A percentile compares a stretch with the other conserved stretches of the same genome.
Evolutionary conservation across 2,797 vertebrate species (phyloP).

Genomic region (Coregonus sp.): DNA sequence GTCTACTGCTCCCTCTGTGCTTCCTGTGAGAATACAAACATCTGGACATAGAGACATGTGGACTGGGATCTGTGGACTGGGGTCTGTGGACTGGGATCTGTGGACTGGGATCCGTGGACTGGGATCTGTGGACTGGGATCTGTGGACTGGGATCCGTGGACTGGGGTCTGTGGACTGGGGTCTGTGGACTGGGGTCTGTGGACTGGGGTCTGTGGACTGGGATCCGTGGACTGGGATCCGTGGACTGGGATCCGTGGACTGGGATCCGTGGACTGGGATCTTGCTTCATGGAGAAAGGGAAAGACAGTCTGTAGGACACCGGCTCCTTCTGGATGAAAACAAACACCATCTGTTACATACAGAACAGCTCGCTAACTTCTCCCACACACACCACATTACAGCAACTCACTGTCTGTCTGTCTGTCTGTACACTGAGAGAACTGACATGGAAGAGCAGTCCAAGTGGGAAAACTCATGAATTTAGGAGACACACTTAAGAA

Average conservation of each 20-base stretch:
- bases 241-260: too few relatives aligned
- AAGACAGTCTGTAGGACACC: conserved; percentile 27
- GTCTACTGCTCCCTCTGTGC: conserved; percentile 19
- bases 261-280: too few relatives aligned
- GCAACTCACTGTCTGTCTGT: conserved; percentile 35
- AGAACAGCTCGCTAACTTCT: not conserved
- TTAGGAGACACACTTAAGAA: conserved; percentile 17
- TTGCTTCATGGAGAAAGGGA: conserved; percentile 21
- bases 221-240: too few relatives aligned
- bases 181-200: too few relatives aligned
- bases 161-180: too few relatives aligned
- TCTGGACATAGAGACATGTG: conserved; percentile 4
- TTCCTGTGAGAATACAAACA: conserved; percentile 24
- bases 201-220: too few relatives aligned
- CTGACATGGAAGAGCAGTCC: conserved; percentile 42
- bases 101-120: too few relatives aligned
- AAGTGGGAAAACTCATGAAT: conserved; percentile 58
- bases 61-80: too few relatives aligned
- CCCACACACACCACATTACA: conserved; percentile 8
- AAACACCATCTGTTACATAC: conserved; percentile 43
- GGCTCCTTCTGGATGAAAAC: conserved; percentile 47
- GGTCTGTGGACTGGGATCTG: too few relatives aligned
- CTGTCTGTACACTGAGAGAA: conserved; percentile 38
- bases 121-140: too few relatives aligned
- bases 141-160: too few relatives aligned